Base-by-base conservation (phyloP, 2,113 vertebrate species). In the Anthoscopus minutus region DNA sequence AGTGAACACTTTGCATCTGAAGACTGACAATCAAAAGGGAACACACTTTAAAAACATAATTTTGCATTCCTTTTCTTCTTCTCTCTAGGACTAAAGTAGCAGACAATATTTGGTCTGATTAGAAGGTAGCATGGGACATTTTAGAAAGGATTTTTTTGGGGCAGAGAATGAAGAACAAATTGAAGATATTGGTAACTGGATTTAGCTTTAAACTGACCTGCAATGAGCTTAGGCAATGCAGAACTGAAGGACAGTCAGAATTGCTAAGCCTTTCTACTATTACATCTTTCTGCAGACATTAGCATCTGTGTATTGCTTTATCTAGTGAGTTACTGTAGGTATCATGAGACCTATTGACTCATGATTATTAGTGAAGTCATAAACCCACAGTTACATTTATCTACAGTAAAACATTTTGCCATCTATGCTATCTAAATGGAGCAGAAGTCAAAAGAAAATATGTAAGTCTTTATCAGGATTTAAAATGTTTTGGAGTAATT, bases 311-410 rank as follows among this genome's bases (percentile, higher is more conserved):
- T 78, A 69, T n/a, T 88, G 44, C 64, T 86, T 92, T 95, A 96
- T 97, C 92, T 86, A 81, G 61, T 0, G 11, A 88, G 93, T 61
- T 88, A 5, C 88, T 86, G 80, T 89, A 94, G 76, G 90, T 96
- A 86, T 96, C 96, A 97, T 86, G 88, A 92, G 96, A 97, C 93
- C 54, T 95, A 76, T 84, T 96, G 93, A 93, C 88, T 95, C 95
- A 81, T 86, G 90, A 71, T 92, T 93, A 86, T 74, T 94, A 81
- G 82, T 37, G 65, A 67, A 92, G 92, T 88, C 92, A 84, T 44
- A 93, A 94, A 81, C 64, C 80, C 92, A 71, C 86, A 94, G 92
- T 88, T 44, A 69, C 37, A 54, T 93, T 95, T 97, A 96, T 96
- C 95, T 95, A 22, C 61, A 88, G 53, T 42, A 69, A 96, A 96